phyloP scores from a whole-genome alignment of 2,113 vertebrate species.

The Bubo blakistoni region DNA sequence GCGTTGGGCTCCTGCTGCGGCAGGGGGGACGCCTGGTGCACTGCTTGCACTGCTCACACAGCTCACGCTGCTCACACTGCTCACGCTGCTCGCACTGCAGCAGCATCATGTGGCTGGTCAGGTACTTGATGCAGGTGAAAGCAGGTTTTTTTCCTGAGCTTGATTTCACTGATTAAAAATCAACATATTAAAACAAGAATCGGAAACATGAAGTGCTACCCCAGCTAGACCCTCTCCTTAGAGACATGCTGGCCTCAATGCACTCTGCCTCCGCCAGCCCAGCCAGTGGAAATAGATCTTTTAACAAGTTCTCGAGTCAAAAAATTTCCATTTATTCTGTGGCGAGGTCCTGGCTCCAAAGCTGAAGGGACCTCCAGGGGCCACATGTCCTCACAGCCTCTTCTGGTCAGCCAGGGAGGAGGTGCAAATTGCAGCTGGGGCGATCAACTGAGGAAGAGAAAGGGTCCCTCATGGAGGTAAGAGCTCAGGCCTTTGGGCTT shows the following conservation, averaged over 20 bases:
- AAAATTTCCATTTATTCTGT: neutral
- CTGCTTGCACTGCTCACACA: neutral
- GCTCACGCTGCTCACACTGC: too few relatives aligned
- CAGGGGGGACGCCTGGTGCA: neutral
- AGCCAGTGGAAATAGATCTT: neutral
- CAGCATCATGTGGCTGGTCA: accelerated
- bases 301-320: neutral
- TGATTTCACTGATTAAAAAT: neutral
- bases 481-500: neutral
- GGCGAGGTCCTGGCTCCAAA: neutral
- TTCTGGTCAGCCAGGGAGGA: neutral
- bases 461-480: neutral
- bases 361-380: neutral
- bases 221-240: neutral
- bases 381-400: neutral
- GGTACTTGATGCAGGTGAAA: neutral
- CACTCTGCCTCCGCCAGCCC: neutral
- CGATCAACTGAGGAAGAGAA: neutral
- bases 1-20: neutral
- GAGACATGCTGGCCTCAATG: neutral
- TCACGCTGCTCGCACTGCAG: neutral
- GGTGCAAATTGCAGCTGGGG: neutral
- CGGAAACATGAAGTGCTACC: neutral
- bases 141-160: neutral
- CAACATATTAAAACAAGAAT: neutral